Percentiles rank a stretch among this genome's conserved stretches.
Evolutionary conservation across 92 coral and sea anemone species (phyloP).

Genomic region (Palythoa grandiflora): DNA sequence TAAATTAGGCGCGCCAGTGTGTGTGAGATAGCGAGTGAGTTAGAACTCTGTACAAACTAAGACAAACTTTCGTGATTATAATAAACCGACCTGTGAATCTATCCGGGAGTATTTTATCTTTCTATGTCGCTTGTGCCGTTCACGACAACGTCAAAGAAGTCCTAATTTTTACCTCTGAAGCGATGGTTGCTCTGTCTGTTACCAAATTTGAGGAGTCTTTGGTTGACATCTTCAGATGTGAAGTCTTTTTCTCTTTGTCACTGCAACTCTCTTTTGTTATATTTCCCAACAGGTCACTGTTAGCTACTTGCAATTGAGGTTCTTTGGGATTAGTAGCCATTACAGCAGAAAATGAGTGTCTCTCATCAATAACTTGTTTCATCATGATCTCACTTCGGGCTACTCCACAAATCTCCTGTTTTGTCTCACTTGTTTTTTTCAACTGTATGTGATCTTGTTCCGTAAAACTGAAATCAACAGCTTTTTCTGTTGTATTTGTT

Average conservation of each 20-base stretch:
- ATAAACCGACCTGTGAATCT: no score
- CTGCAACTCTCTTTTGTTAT: constrained; percentile 55
- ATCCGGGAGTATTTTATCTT: no score
- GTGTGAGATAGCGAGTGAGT: no score
- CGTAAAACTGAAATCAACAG: neutral
- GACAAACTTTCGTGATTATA: no score
- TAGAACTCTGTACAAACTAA: no score
- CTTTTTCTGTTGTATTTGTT: neutral
- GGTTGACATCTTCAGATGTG: neutral
- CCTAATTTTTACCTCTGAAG: constrained; percentile 25
- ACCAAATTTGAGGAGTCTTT: neutral
- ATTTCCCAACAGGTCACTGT: constrained; percentile 64
- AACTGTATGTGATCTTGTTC: neutral
- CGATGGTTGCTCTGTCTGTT: constrained; percentile 6
- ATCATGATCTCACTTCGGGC: neutral
- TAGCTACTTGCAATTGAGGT: constrained; percentile 21
- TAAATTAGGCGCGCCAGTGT: no score
- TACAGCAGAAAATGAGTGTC: neutral
- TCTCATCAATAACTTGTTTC: neutral
- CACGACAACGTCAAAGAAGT: neutral
- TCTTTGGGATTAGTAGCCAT: neutral
- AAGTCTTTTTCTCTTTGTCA: constrained; percentile 26
- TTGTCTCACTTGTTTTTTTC: neutral
- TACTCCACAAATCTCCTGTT: neutral
- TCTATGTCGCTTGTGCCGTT: no score